phyloP scores from a whole-genome alignment of 2,113 vertebrate genomes.

The Podiceps cristatus region DNA sequence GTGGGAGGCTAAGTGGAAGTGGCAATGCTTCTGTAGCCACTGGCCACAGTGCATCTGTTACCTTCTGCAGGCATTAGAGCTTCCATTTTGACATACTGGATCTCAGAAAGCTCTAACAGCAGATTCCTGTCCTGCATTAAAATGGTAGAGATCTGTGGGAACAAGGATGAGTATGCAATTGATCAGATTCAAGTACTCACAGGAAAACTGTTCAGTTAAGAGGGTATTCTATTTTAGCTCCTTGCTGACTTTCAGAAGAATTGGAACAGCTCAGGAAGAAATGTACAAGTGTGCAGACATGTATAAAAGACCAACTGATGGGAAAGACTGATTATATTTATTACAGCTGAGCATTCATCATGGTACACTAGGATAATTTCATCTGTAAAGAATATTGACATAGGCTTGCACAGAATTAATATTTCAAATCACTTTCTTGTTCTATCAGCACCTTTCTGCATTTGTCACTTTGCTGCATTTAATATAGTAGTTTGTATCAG shows the following conservation, averaged over 20 bases:
- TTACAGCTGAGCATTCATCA: neutral
- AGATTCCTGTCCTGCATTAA: neutral
- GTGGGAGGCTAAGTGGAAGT: neutral
- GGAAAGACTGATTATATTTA: neutral
- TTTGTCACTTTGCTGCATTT: neutral
- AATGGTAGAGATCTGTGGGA: rapidly evolving
- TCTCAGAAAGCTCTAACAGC: neutral
- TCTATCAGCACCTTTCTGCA: neutral
- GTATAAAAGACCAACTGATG: neutral
- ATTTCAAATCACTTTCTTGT: neutral
- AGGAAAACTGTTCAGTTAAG: neutral
- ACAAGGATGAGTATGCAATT: neutral
- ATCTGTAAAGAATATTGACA: neutral
- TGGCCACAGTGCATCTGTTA: neutral
- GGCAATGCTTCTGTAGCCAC: neutral
- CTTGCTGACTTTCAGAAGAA: neutral
- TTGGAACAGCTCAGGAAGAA: neutral
- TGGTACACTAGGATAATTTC: neutral
- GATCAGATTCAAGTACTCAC: neutral
- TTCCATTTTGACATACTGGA: neutral
- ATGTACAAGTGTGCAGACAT: neutral
- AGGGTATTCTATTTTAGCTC: neutral
- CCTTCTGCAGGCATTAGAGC: neutral
- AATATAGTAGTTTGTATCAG: neutral
- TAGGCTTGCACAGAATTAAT: neutral